Percentiles rank a stretch among this genome's conserved stretches.
Conservation (phyloP, 2,113 vertebrate genomes). For the Pristiophorus japonicus region DNA sequence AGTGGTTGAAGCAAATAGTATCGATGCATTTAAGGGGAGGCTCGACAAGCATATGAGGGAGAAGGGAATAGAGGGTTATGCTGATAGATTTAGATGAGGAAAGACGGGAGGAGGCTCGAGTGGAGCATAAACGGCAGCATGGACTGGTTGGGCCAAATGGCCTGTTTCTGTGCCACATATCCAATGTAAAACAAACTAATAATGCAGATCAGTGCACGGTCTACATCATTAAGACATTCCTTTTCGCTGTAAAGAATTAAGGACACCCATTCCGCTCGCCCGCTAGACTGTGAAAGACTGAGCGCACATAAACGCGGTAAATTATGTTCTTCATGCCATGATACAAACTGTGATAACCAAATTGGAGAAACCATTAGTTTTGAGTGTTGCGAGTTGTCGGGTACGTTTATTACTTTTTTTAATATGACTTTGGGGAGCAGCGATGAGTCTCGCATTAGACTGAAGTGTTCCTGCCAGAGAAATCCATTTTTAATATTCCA, state of each 20-base stretch:
- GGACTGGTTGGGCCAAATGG: too few relatives aligned
- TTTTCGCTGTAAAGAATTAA: background rate
- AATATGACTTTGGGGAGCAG: background rate
- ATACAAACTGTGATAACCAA: background rate
- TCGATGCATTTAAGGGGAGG: too few relatives aligned
- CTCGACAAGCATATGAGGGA: too few relatives aligned
- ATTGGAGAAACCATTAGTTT: background rate
- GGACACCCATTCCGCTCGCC: background rate
- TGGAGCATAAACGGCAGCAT: too few relatives aligned
- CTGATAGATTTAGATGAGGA: too few relatives aligned
- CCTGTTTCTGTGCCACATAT: too few relatives aligned
- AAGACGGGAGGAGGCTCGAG: too few relatives aligned
- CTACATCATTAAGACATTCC: background rate
- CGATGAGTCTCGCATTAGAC: background rate
- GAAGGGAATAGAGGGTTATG: too few relatives aligned
- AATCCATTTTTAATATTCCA: background rate
- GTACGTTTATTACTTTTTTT: background rate
- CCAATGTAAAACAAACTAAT: background rate
- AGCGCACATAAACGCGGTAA: background rate
- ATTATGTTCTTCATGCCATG: background rate
- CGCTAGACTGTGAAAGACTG: background rate
- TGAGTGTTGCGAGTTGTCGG: background rate
- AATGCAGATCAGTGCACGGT: background rate
- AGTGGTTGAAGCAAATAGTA: too few relatives aligned
- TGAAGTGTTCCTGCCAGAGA: background rate